phyloP scores from a whole-genome alignment of 2,797 vertebrate genomes.

The Ptychadena robeensis region DNA sequence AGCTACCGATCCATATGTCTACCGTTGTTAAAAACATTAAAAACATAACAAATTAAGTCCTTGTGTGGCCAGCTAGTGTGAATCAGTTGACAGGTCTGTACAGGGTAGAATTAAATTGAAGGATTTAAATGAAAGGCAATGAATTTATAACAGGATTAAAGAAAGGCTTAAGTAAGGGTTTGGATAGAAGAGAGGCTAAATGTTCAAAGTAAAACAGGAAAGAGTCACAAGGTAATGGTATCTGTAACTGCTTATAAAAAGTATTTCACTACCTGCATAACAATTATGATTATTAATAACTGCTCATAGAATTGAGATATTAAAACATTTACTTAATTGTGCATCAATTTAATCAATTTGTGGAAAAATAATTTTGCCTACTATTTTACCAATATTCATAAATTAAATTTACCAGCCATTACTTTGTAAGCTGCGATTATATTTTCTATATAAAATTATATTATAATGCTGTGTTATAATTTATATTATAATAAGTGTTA shows the following conservation, averaged over 20 bases:
- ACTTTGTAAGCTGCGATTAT: too few relatives aligned
- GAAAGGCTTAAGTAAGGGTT: conserved; percentile 59
- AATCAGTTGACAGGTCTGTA: conserved; percentile 67
- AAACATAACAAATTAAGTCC: conserved; percentile 67
- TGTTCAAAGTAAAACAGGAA: conserved; percentile 66
- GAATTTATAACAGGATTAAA: conserved; percentile 71
- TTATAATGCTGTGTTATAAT: too few relatives aligned
- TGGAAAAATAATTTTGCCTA: neutral
- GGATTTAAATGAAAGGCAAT: conserved; percentile 67
- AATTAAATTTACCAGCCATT: too few relatives aligned
- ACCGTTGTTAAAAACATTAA: conserved; percentile 65
- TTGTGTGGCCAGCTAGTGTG: conserved; percentile 62
- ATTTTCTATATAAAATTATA: too few relatives aligned
- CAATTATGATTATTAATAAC: conserved; percentile 13
- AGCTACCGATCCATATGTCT: conserved; percentile 63
- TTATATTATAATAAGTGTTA: too few relatives aligned
- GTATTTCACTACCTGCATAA: conserved; percentile 37
- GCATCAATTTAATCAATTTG: neutral
- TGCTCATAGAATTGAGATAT: neutral
- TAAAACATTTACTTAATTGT: neutral
- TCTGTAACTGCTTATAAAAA: conserved; percentile 39
- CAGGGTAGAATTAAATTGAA: conserved; percentile 67
- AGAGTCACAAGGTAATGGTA: conserved; percentile 57
- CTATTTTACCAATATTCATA: too few relatives aligned
- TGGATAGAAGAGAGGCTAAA: conserved; percentile 59